Conservation (phyloP, 92 coral and sea anemone species). For the Micromussa lordhowensis region DNA sequence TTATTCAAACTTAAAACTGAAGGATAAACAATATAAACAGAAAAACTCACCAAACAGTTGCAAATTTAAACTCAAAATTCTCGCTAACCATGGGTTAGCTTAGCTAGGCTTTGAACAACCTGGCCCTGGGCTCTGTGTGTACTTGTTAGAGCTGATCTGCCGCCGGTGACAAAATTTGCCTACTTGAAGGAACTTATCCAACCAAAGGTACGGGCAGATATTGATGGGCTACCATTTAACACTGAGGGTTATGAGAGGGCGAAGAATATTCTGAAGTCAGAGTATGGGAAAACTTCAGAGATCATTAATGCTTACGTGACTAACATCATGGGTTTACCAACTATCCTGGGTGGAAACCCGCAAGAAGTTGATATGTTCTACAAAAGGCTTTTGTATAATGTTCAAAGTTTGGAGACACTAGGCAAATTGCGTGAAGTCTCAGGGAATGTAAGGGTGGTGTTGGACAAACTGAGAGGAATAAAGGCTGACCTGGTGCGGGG, state of each 20-base stretch:
- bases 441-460: constrained; percentile 20
- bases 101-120: too few relatives aligned
- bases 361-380: constrained; percentile 25
- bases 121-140: too few relatives aligned
- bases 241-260: constrained; percentile 38
- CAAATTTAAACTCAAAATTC: too few relatives aligned
- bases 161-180: constrained; percentile 40
- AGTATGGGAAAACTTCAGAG: constrained; percentile 27
- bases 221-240: constrained; percentile 29
- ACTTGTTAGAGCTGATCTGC: neutral
- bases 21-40: too few relatives aligned
- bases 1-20: too few relatives aligned
- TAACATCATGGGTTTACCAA: constrained; percentile 42
- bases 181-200: constrained; percentile 39
- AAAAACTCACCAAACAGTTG: too few relatives aligned
- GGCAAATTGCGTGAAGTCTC: constrained; percentile 34
- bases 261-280: constrained; percentile 15
- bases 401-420: constrained; percentile 33
- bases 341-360: neutral
- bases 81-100: too few relatives aligned
- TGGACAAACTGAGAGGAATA: constrained; percentile 29
- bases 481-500: constrained; percentile 36
- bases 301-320: neutral
- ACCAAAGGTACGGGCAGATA: neutral
- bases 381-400: constrained; percentile 24